These are phyloP conservation scores for Acrobasis consociella DNA, from an alignment of 2,888 invertebrate genomes.

Conservation along the genomic window DNA sequence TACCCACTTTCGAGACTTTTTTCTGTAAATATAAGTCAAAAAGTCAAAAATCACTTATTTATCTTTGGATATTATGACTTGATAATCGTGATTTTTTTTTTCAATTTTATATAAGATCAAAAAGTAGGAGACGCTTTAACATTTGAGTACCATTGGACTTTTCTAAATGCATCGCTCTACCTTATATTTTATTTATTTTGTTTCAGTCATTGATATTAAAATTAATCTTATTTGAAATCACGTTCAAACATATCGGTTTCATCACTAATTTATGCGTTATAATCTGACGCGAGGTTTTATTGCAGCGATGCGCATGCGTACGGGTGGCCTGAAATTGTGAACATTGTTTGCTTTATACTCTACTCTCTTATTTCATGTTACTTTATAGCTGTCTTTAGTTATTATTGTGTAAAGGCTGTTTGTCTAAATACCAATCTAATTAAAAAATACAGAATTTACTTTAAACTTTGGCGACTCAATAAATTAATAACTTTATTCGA, in stretches of 20 bases:
- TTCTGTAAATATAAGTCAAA: too few relatives aligned
- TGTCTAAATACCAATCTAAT: too few relatives aligned
- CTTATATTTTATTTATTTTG: slow-evolving; percentile 46
- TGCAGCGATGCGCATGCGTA: slow-evolving; percentile 45
- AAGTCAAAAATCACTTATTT: too few relatives aligned
- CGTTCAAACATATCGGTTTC: slow-evolving; percentile 60
- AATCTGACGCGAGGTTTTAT: slow-evolving; percentile 55
- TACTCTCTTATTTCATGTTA: slow-evolving; percentile 20
- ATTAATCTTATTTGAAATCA: slow-evolving; percentile 62
- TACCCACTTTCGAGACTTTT: too few relatives aligned
- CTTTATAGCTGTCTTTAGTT: neutral
- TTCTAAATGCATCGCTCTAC: slow-evolving; percentile 40
- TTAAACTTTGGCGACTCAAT: too few relatives aligned
- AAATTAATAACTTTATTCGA: too few relatives aligned
- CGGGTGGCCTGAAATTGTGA: slow-evolving; percentile 63
- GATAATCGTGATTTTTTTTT: too few relatives aligned
- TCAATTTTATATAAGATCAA: too few relatives aligned
- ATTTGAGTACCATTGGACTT: slow-evolving; percentile 5
- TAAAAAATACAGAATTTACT: too few relatives aligned
- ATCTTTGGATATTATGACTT: too few relatives aligned
- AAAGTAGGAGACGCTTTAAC: neutral
- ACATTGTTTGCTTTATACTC: slow-evolving; percentile 28
- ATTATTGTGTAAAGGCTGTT: neutral
- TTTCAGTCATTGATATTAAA: slow-evolving; percentile 67
- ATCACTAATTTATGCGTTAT: slow-evolving; percentile 67